phyloP scores from a whole-genome alignment of 2,888 invertebrate genomes.

The Synergus japonicus region DNA sequence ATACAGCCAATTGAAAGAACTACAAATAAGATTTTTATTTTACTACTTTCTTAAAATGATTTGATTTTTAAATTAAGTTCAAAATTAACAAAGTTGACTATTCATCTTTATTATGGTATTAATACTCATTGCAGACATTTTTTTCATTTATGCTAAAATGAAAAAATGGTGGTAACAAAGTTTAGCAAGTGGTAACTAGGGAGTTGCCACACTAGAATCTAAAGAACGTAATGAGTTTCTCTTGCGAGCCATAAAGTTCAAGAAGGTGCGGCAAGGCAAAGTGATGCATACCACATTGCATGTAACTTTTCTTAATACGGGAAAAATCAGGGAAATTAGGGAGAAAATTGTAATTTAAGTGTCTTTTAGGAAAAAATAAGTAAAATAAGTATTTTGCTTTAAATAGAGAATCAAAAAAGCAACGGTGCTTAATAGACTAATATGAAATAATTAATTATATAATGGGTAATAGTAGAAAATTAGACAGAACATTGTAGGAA shows the following conservation, averaged over 20 bases:
- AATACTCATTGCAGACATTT: neutral
- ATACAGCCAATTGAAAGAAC: neutral
- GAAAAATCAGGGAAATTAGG: neutral
- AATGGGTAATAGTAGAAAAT: too few species aligned
- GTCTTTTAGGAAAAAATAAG: neutral
- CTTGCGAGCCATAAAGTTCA: neutral
- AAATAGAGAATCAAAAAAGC: too few species aligned
- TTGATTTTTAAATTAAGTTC: neutral
- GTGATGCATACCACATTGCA: neutral
- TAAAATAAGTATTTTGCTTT: neutral
- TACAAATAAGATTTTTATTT: neutral
- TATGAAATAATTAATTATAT: too few species aligned
- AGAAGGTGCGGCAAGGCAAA: neutral
- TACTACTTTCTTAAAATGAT: neutral
- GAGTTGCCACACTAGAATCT: neutral
- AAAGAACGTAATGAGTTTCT: neutral
- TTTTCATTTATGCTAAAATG: neutral
- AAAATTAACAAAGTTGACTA: neutral
- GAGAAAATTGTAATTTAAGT: neutral
- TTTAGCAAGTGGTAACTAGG: neutral
- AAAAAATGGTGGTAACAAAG: neutral
- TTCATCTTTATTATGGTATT: neutral
- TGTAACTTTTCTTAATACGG: neutral
- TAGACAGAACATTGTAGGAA: too few species aligned
- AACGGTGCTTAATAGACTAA: too few species aligned